Conservation (phyloP, 1,140 invertebrate species). For the Pseudomyrmex gracilis region DNA sequence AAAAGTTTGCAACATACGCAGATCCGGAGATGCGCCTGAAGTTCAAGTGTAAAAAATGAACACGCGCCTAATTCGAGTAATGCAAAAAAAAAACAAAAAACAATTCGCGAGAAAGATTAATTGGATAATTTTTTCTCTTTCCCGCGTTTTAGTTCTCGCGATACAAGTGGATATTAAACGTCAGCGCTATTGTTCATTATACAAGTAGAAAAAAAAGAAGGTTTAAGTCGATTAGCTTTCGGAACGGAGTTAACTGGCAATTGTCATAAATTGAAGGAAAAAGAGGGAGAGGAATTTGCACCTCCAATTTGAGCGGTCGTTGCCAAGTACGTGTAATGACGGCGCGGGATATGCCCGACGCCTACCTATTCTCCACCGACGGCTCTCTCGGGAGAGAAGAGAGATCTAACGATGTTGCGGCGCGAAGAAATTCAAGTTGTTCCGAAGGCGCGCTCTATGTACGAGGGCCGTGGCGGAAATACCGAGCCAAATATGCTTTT, state of each 20-base stretch:
- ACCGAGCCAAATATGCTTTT: conserved; percentile 76
- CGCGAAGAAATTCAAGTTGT: conserved; percentile 71
- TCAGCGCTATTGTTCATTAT: background rate
- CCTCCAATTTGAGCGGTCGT: conserved; percentile 9
- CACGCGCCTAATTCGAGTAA: background rate
- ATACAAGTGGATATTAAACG: no score
- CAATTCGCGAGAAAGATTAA: background rate
- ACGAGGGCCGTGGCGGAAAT: conserved; percentile 55
- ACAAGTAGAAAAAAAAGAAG: background rate
- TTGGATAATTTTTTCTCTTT: background rate
- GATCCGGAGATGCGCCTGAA: conserved; percentile 31
- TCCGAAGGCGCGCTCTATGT: conserved; percentile 44
- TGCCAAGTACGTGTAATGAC: conserved; percentile 55
- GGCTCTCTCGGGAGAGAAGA: conserved; percentile 24
- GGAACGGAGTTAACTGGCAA: background rate
- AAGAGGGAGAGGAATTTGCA: background rate
- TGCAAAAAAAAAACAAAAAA: background rate
- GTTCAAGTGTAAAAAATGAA: conserved; percentile 45
- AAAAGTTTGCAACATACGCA: conserved; percentile 48
- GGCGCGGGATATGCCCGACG: conserved; percentile 28
- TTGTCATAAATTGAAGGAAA: conserved; percentile 1
- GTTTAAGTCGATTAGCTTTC: background rate
- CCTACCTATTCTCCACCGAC: conserved; percentile 53
- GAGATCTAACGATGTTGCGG: conserved; percentile 71
- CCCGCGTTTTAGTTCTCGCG: no score